Percentiles rank a stretch among this genome's conserved stretches.
Conservation (phyloP, 2,888 invertebrate genomes). For the Athetis lepigone region DNA sequence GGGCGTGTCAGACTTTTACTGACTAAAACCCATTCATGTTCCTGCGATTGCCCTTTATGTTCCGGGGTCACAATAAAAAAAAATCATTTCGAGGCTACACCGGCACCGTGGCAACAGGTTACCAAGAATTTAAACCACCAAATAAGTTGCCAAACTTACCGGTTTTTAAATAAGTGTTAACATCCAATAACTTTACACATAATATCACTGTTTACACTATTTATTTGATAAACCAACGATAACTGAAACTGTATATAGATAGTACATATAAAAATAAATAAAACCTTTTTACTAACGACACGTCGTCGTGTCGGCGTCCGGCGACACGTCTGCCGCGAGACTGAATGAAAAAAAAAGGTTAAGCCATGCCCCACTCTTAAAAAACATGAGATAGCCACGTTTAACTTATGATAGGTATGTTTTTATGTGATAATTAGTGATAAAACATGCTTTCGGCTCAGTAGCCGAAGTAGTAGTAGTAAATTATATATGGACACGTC, state of each 20-base stretch:
- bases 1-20: too few species aligned
- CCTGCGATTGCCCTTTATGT: too few species aligned
- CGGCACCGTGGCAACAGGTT: not conserved
- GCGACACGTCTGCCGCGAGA: conserved; percentile 20
- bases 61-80: too few species aligned
- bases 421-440: too few species aligned
- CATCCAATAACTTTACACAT: conserved; percentile 51
- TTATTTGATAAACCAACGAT: conserved; percentile 8
- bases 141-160: conserved; percentile 24
- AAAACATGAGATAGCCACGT: conserved; percentile 9
- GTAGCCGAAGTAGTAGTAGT: too few species aligned
- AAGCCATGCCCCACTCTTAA: too few species aligned
- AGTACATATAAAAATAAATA: conserved; percentile 34
- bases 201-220: conserved; percentile 38
- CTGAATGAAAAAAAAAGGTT: too few species aligned
- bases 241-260: not conserved
- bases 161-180: conserved; percentile 19
- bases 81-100: not conserved
- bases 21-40: too few species aligned
- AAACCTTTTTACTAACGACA: conserved; percentile 15
- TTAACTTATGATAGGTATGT: not conserved
- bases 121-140: conserved; percentile 4
- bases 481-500: too few species aligned
- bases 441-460: not conserved
- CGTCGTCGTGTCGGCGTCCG: conserved; percentile 15